Evolutionary conservation across 1,140 invertebrate genomes (phyloP), one percentile per base, ranked within the genome.

Genomic region (Drosophila serrata): DNA sequence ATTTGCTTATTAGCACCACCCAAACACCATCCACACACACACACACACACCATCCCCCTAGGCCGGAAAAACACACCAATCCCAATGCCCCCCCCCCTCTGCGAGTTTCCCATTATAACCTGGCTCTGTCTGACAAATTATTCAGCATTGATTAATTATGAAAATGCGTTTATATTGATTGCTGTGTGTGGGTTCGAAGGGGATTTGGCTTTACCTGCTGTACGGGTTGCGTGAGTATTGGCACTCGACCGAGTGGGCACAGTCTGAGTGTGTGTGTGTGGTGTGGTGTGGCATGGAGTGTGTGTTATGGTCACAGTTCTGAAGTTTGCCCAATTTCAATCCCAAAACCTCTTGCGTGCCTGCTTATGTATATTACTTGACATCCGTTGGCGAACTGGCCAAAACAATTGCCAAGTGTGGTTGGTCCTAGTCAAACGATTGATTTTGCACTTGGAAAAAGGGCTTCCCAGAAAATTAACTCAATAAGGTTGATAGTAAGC

Each of bases 81-180:
- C 5, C 9, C 15, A n/a, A n/a, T 24, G 8, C 4, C 4, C 9
- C 5, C 22, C 24, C 42, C n/a, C 17, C 17, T 33, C 48, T 7
- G 51, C 11, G 33, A 27, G 45, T 58, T 51, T 55, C 60, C 68
- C 64, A 70, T 69, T 56, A 68, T 59, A 56, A 31, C 64, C 78
- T 55, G 46, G 22, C 74, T 43, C 68, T 63, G 64, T 61, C 82
- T 57, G 62, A 76, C 84, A 76, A 88, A 87, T 87, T 88, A 87
- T 87, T 88, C 82, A 88, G 84, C 82, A 87, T 87, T 87, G 82
- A 87, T 87, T 87, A 87, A 87, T 87, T 87, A 87, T 87, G 82
- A 87, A 88, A 87, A 87, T 87, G 84, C 84, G 84, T 87, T 87
- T 88, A 88, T 87, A 87, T 87, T 82, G 82, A 87, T 88, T 88